phyloP scores from a whole-genome alignment of 2,113 vertebrate species.

The Pelecanoides urinatrix region DNA sequence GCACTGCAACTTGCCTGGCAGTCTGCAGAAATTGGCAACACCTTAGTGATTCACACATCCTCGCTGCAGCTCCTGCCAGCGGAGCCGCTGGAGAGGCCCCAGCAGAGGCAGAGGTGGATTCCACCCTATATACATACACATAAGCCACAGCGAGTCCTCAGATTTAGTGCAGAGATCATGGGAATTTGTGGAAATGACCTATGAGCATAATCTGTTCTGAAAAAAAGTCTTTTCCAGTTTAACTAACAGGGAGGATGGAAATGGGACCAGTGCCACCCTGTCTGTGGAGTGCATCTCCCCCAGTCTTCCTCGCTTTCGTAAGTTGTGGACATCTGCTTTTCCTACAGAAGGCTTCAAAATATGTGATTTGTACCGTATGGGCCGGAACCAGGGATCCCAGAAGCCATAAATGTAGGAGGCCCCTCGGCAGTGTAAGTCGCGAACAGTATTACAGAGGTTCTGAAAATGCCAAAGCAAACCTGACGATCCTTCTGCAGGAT shows the following conservation, averaged over 20 bases:
- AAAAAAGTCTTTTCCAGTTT: neutral
- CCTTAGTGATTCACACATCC: constrained; percentile 9
- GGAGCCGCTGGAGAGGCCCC: neutral
- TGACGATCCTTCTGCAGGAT: neutral
- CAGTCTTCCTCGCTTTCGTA: neutral
- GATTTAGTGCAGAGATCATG: neutral
- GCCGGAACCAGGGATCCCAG: neutral
- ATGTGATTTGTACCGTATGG: neutral
- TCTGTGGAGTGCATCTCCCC: neutral
- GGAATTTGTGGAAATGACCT: neutral
- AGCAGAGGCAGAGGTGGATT: neutral
- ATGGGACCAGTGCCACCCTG: neutral
- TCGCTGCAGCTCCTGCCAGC: neutral
- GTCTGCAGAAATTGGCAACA: neutral
- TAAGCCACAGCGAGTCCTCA: neutral
- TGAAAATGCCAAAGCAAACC: neutral
- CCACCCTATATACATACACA: neutral
- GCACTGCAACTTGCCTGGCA: neutral
- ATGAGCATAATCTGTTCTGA: neutral
- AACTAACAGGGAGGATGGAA: neutral
- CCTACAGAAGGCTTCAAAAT: neutral
- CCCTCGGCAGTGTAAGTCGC: neutral
- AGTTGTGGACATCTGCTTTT: neutral
- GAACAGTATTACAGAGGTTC: neutral
- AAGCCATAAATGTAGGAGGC: neutral